phyloP scores from a whole-genome alignment of 2,113 vertebrate genomes.

The Aldabrachelys gigantea region DNA sequence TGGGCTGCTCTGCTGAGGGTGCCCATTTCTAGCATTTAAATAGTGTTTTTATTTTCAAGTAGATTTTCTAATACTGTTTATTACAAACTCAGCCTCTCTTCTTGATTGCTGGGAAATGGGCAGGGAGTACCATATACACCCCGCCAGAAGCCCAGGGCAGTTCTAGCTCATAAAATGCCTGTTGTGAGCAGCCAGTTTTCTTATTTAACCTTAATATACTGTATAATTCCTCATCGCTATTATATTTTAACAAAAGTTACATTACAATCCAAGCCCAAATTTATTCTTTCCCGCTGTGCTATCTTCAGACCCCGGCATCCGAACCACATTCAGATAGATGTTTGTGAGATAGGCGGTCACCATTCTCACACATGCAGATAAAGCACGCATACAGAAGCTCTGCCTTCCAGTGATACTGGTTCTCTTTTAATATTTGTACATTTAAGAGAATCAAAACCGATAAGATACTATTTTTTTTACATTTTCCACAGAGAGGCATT shows the following conservation, averaged over 20 bases:
- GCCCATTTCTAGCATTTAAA: background rate
- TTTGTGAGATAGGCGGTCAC: slow-evolving; percentile 30
- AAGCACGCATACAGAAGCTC: background rate
- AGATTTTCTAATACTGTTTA: background rate
- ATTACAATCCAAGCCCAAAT: background rate
- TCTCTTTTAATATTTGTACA: background rate
- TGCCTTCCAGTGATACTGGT: background rate
- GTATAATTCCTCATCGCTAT: background rate
- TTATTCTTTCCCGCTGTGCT: background rate
- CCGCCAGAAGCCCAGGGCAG: background rate
- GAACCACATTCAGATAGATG: background rate
- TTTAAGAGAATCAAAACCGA: background rate
- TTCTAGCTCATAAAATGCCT: background rate
- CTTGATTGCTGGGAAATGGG: background rate
- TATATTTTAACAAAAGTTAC: background rate
- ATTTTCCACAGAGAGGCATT: background rate
- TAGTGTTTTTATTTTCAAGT: background rate
- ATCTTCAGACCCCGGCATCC: background rate
- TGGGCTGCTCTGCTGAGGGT: background rate
- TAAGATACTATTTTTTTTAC: background rate
- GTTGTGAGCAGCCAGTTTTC: background rate
- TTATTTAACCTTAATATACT: background rate
- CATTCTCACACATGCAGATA: slow-evolving; percentile 18
- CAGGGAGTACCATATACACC: background rate
- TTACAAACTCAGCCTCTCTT: background rate